Evolutionary conservation across 2,797 vertebrate genomes (phyloP), one percentile per base, ranked within the genome.

Genomic region (Sebastes alutus): DNA sequence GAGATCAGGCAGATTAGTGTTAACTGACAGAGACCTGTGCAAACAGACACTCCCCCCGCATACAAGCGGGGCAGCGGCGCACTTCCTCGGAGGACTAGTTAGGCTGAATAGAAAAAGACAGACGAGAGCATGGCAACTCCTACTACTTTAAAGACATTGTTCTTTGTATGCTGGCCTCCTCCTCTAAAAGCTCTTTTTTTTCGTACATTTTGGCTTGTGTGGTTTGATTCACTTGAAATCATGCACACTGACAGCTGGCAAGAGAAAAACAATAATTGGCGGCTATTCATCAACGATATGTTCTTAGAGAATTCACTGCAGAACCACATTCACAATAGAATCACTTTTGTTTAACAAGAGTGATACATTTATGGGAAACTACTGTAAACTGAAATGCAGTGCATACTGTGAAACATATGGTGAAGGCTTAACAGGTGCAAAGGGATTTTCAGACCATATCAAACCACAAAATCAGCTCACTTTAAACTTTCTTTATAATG

Each of bases 1-100:
- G 89, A 94, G 93, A 94, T 94, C 92, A 93, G 93, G 90, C 91
- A 93, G 93, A 94, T 94, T 94, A 94, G 88, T 85, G 90, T 89
- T 91, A 94, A 93, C 90, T 92, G 90, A 92, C 88, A 89, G 71
- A 90, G 88, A 92, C 90, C 91, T 92, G 91, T 90, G 93, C 93
- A 93, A 94, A 93, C 89, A 92, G 91, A 89, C 91, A 91, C 90
- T 83, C 92, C 93, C 90, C 90, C 85, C 77, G 54, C 84, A 86
- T 87, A 78, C 82, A 90, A 83, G 81, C 78, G 27, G 79, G 76
- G 73, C 78, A 80, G 78, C 38, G 14, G 60, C 62, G 12, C 83
- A 87, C 91, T 94, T 94, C 91, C 87, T 90, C 83, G 3, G 35
- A 84, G 88, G 81, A 87, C 83, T 65, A 64, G 82, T 89, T 76